Evolutionary conservation across 2,113 vertebrate species (phyloP).

Genomic region (Dunckerocampus dactyliophorus): DNA sequence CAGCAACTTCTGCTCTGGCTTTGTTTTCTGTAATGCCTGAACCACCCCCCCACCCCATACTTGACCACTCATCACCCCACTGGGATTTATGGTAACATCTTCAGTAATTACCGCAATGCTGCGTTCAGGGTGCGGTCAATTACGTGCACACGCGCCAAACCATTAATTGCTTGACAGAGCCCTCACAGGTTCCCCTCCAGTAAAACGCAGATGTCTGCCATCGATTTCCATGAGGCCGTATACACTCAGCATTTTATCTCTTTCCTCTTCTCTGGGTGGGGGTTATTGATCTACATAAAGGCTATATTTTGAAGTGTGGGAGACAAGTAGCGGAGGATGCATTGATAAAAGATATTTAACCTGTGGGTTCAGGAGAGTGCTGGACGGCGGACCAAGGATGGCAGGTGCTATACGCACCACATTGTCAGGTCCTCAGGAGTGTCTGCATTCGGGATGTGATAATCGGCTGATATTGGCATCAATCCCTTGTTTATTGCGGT

Average conservation of each 20-base stretch:
- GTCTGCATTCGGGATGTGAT: conserved; percentile 28
- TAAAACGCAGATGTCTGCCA: conserved; percentile 62
- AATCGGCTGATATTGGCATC: too few species aligned
- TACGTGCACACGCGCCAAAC: conserved; percentile 65
- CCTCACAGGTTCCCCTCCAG: conserved; percentile 47
- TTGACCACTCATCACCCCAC: conserved; percentile 53
- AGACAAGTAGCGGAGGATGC: conserved; percentile 47
- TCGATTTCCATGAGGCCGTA: conserved; percentile 60
- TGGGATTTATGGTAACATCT: conserved; percentile 66
- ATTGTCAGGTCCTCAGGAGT: conserved; percentile 48
- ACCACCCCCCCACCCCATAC: conserved; percentile 17
- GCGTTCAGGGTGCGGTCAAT: conserved; percentile 54
- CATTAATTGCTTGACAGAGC: conserved; percentile 62
- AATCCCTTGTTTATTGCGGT: too few species aligned
- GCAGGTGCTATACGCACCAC: conserved; percentile 56
- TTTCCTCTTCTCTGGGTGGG: conserved; percentile 49
- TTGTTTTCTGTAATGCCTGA: conserved; percentile 32
- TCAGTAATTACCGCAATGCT: conserved; percentile 61
- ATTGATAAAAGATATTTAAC: conserved; percentile 70
- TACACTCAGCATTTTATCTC: conserved; percentile 60
- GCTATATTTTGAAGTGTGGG: conserved; percentile 53
- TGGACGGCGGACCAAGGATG: conserved; percentile 41
- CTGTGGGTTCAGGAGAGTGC: conserved; percentile 39
- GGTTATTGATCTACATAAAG: conserved; percentile 67
- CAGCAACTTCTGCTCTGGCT: conserved; percentile 33